Base-by-base conservation (phyloP, 2,113 vertebrate genomes). In the Irena cyanogastra region DNA sequence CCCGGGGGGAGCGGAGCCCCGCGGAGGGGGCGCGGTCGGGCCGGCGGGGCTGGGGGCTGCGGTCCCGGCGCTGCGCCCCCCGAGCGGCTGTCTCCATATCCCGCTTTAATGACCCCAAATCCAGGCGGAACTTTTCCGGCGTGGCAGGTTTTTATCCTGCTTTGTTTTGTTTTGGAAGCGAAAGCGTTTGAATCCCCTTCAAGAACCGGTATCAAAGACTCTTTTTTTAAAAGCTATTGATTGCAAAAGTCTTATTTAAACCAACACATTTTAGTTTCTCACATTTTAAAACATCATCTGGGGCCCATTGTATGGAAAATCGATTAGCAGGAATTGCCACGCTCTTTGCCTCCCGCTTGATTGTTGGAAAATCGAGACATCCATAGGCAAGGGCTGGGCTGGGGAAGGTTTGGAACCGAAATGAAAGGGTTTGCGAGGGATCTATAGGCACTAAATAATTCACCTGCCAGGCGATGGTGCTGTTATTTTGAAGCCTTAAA, bases 201-300 rank as follows among this genome's bases (percentile, higher is more conserved):
- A 93, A 95, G 84, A 93, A 95, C 74, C n/a, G 79, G 94, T 94
- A 96, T 97, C 96, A 95, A 97, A 97, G 96, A 96, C 91, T 78
- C 93, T 78, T 78, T 94, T 95, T 97, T 91, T 35, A 89, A 92
- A 88, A 92, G 94, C 84, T 95, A 97, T 97, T 90, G 96, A 97
- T 97, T 95, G 94, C 59, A 71, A 93, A 97, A 97, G 96, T 97
- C 96, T 97, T 97, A 97, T 97, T 97, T 97, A 97, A 97, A 97
- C 95, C 94, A 96, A 96, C 96, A 96, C 97, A 97, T 96, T 96
- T 97, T 94, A 96, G 95, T 97, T 97, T 97, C 97, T 97, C 97
- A 96, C 96, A 97, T 97, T 97, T 97, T 97, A 97, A 97, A 97
- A 93, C 96, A 96, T 97, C 96, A 96, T 97, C 96, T 97, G 97